Evolutionary conservation across 2,888 invertebrate species (phyloP), one percentile per base, ranked within the genome.

Genomic region (Dicycla oo): DNA sequence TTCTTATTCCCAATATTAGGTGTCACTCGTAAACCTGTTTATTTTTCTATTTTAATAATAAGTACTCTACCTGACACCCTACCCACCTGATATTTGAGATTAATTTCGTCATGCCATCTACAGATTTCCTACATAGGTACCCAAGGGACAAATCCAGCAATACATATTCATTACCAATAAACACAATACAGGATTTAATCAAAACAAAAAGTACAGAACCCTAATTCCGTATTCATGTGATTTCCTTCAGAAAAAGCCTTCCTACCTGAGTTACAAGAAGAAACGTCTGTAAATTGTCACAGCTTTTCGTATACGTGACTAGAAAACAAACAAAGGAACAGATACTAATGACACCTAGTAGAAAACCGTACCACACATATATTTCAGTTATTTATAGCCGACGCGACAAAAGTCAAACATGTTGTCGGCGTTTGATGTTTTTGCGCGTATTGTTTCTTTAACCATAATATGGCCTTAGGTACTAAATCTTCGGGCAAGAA

Each of bases 241-340:
- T 65, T 71, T 47, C 15, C 43, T 65, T 45, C 40, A 13, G 38
- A 54, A 62, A 57, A 61, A 49, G 10, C 13, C 47, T 57, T 18
- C 54, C 54, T 65, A 73, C 73, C 77, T 73, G 67, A 49, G 45
- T 30, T 47, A 60, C 56, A 64, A 60, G 68, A 38, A 60, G 45
- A 57, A 63, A 45, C 60, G 26, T 11, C 20, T 43, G 30, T 53
- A 67, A 64, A 80, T 77, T 67, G 77, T 80, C 73, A 64, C 79
- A 77, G 69, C 72, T 56, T 65, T 20, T 34, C 30, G 20, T 58
- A 58, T 38, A 77, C 80, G 80, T 80, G 80, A 77, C 77, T 40
- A 15, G 53, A 69, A 80, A 60, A 67, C 51, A 26, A 47, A 76
- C 53, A 51, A 15, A 26, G 26, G 23, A 51, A 63, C 56, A 58